Conservation (phyloP, 2,888 invertebrate genomes). For the Erpobdella octoculata region DNA sequence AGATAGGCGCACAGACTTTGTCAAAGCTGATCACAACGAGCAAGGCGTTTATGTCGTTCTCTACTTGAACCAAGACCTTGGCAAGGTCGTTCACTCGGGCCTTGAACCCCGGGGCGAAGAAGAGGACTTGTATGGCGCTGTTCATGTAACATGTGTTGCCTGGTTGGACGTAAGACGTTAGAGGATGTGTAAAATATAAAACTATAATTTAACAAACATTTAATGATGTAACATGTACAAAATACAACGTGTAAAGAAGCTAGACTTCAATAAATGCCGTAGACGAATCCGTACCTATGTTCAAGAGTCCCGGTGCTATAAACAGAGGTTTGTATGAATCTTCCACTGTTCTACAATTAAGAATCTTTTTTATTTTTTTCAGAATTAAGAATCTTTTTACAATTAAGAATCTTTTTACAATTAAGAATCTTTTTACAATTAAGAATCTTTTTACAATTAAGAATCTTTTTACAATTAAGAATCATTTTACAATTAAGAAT, state of each 20-base stretch:
- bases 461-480: too few species aligned
- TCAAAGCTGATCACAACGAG: too few species aligned
- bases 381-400: not conserved
- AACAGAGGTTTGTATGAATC: not conserved
- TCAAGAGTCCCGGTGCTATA: not conserved
- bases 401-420: not conserved
- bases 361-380: not conserved
- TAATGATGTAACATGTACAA: not conserved
- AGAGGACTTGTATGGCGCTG: not conserved
- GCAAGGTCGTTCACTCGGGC: too few species aligned
- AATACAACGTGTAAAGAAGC: not conserved
- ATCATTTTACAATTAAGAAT: too few species aligned
- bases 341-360: not conserved
- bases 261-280: not conserved
- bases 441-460: too few species aligned
- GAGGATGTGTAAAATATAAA: too few species aligned
- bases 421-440: too few species aligned
- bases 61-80: too few species aligned
- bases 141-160: constrained; percentile 7
- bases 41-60: too few species aligned
- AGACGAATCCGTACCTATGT: not conserved
- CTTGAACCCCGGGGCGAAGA: not conserved
- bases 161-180: too few species aligned
- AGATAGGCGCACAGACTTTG: too few species aligned
- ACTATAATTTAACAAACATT: too few species aligned